Conservation (phyloP, 2,113 vertebrate species). For the Otus sunia region DNA sequence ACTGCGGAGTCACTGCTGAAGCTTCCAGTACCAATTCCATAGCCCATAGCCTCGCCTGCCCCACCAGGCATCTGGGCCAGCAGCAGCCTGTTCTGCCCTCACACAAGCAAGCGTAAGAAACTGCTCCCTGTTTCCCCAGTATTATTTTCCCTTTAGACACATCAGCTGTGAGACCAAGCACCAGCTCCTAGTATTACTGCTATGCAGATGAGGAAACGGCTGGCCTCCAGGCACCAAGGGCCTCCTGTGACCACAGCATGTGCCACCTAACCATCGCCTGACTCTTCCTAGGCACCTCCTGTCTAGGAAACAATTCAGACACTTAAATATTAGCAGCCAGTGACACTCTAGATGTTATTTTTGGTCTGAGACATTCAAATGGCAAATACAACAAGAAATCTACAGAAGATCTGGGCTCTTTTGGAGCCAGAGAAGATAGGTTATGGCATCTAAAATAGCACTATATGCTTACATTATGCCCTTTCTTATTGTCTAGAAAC, state of each 20-base stretch:
- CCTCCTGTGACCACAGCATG: not conserved
- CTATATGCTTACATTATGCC: not conserved
- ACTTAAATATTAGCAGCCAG: not conserved
- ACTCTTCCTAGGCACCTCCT: not conserved
- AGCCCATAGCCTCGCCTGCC: not conserved
- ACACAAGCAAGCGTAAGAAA: not conserved
- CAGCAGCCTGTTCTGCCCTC: not conserved
- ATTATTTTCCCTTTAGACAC: not conserved
- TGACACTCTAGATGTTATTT: not conserved
- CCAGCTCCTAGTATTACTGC: not conserved
- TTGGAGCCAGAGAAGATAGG: not conserved
- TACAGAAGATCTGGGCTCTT: not conserved
- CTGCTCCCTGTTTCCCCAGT: not conserved
- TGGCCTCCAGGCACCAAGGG: too few species aligned
- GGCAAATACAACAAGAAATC: not conserved
- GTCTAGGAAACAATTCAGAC: not conserved
- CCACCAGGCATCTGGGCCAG: not conserved
- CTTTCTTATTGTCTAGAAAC: not conserved
- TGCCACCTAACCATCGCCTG: rapidly evolving
- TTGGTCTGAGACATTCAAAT: not conserved
- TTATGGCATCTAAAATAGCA: not conserved
- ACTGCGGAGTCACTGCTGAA: not conserved
- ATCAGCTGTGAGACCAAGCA: rapidly evolving
- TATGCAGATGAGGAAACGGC: not conserved
- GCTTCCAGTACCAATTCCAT: not conserved